Evolutionary conservation across 1,140 invertebrate species (phyloP).

Genomic region (Neotoxoptera formosana): DNA sequence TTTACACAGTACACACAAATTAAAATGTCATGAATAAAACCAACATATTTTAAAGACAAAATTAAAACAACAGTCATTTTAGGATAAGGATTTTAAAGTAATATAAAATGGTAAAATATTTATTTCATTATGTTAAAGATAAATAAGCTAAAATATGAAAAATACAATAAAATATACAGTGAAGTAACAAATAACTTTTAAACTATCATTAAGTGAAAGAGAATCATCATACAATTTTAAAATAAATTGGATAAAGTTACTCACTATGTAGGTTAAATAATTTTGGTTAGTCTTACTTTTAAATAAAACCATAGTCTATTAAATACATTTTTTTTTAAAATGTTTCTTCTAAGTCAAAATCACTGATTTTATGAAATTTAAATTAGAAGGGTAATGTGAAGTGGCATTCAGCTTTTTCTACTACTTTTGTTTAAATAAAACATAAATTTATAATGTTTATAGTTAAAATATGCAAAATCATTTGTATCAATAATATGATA

Average conservation of each 20-base stretch:
- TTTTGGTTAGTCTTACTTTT: neutral
- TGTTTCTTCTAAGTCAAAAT: neutral
- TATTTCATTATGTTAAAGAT: neutral
- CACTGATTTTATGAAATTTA: neutral
- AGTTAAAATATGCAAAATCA: neutral
- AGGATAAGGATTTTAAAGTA: neutral
- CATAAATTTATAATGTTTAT: neutral
- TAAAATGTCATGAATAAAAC: conserved; percentile 13
- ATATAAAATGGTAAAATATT: neutral
- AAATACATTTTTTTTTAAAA: neutral
- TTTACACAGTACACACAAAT: neutral
- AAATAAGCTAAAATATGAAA: neutral
- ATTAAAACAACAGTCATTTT: neutral
- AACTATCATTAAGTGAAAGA: neutral
- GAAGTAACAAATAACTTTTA: neutral
- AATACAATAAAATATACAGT: neutral
- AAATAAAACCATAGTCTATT: neutral
- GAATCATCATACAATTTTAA: neutral
- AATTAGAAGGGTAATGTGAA: neutral
- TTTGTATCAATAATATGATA: neutral
- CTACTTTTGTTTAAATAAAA: neutral
- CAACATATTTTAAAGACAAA: neutral
- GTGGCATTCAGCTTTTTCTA: neutral
- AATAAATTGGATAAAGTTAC: neutral
- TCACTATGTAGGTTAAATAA: neutral